phyloP scores from a whole-genome alignment of 2,797 vertebrate species.

The Chelidonichthys spinosus region DNA sequence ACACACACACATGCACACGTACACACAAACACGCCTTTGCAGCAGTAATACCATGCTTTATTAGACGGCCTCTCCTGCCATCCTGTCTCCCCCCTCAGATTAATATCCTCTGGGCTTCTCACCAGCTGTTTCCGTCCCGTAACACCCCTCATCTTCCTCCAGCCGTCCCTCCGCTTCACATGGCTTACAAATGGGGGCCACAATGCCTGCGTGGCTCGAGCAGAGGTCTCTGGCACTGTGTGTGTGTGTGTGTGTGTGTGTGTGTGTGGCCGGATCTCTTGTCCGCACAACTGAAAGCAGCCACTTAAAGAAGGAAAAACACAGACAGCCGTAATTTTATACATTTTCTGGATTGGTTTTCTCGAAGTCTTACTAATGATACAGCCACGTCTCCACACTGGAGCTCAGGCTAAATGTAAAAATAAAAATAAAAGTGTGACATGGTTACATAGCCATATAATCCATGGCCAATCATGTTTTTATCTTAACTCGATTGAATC shows the following conservation, averaged over 20 bases:
- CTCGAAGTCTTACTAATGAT: background rate
- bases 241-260: conserved; percentile 34
- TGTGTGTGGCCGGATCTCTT: conserved; percentile 13
- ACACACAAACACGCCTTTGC: conserved; percentile 60
- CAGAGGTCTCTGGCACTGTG: conserved; percentile 31
- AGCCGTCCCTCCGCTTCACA: conserved; percentile 63
- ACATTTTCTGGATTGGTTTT: background rate
- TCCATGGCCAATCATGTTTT: background rate
- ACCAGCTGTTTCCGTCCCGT: conserved; percentile 82
- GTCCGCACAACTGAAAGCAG: conserved; percentile 26
- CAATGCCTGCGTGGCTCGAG: conserved; percentile 44
- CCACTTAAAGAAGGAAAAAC: conserved; percentile 28
- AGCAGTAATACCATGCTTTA: conserved; percentile 80
- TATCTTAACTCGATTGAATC: conserved; percentile 1
- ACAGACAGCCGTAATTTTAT: conserved; percentile 13
- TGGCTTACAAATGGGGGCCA: conserved; percentile 50
- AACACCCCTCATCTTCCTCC: conserved; percentile 79
- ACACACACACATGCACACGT: conserved; percentile 36
- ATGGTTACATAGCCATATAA: background rate
- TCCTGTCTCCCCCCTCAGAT: conserved; percentile 81
- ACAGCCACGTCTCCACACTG: background rate
- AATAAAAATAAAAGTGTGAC: background rate
- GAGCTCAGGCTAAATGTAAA: background rate
- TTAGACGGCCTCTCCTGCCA: conserved; percentile 77
- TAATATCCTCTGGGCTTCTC: conserved; percentile 77